Base-by-base conservation (phyloP, 1,140 invertebrate species). In the Samia ricini region DNA sequence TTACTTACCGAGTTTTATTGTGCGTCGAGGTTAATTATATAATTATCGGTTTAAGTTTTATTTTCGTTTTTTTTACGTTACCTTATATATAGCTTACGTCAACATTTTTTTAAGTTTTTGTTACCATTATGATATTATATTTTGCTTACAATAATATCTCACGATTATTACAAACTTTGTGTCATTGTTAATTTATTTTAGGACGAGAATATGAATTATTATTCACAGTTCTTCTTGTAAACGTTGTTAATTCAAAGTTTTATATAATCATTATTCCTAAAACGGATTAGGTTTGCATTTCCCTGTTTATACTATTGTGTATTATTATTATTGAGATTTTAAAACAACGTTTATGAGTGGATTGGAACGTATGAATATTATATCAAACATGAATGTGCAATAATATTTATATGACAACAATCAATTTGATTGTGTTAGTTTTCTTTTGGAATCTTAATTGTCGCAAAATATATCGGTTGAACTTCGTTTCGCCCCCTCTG, bases 391-490 rank as follows among this genome's bases (percentile, higher is more conserved):
- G 63, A 69, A 80, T 83, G 81, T 84, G 81, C 83, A 84, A 84
- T 83, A 72, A 71, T 74, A n/a, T n/a, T n/a, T 65, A 26, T 48
- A 69, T 81, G 75, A 75, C 81, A 42, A 79, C 81, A 83, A 85
- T 77, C 66, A 56, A 69, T 68, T 65, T 64, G 22, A 5, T 61
- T 67, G 64, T 74, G 69, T 77, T 71, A 59, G 64, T 80, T 81
- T 84, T 81, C 76, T 85, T 81, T 84, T 81, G 76, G 83, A 83
- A 81, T 86, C 76, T 86, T 88, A 88, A 88, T 84, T 83, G 82
- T 85, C 77, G 79, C 83, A 79, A 85, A 88, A 83, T 83, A 84
- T 89, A 85, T 86, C 71, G 78, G 76, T 75, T 77, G 78, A 79
- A 77, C 79, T 69, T 77, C 74, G 81, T 77, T 80, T 81, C 76